Conservation (phyloP, 2,888 invertebrate species). For the Axea sp. region DNA sequence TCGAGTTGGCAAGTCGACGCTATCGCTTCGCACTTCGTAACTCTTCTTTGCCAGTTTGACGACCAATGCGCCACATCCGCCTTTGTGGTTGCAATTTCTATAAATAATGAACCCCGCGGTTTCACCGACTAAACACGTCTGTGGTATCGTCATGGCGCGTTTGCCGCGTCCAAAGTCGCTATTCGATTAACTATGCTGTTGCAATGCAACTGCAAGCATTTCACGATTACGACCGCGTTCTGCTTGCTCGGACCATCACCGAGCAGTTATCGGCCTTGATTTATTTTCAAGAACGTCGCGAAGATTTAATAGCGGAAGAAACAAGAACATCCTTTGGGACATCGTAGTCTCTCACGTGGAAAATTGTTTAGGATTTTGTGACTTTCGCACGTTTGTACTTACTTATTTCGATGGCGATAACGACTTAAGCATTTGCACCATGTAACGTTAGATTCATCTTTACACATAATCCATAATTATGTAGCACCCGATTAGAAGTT, state of each 20-base stretch:
- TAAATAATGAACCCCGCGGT: slow-evolving; percentile 57
- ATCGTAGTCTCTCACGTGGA: slow-evolving; percentile 7
- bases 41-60: slow-evolving; percentile 31
- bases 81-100: slow-evolving; percentile 48
- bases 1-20: slow-evolving; percentile 17
- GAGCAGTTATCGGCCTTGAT: slow-evolving; percentile 23
- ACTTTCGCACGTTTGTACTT: background rate
- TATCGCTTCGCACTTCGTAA: slow-evolving; percentile 46
- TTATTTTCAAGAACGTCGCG: slow-evolving; percentile 29
- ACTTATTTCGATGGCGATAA: too few species aligned
- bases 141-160: slow-evolving; percentile 34
- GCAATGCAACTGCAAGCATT: slow-evolving; percentile 22
- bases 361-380: slow-evolving; percentile 18
- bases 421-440: too few species aligned
- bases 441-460: too few species aligned
- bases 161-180: slow-evolving; percentile 10
- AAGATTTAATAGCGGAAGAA: slow-evolving; percentile 8
- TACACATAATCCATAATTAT: too few species aligned
- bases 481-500: too few species aligned
- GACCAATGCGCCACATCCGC: slow-evolving; percentile 47
- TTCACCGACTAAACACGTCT: slow-evolving; percentile 32
- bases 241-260: slow-evolving; percentile 10
- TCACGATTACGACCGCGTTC: slow-evolving; percentile 11
- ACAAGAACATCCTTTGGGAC: slow-evolving; percentile 1
- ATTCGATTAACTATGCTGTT: slow-evolving; percentile 31